Evolutionary conservation across 2,888 invertebrate species (phyloP).

Genomic region (Zaprionus bogoriensis): DNA sequence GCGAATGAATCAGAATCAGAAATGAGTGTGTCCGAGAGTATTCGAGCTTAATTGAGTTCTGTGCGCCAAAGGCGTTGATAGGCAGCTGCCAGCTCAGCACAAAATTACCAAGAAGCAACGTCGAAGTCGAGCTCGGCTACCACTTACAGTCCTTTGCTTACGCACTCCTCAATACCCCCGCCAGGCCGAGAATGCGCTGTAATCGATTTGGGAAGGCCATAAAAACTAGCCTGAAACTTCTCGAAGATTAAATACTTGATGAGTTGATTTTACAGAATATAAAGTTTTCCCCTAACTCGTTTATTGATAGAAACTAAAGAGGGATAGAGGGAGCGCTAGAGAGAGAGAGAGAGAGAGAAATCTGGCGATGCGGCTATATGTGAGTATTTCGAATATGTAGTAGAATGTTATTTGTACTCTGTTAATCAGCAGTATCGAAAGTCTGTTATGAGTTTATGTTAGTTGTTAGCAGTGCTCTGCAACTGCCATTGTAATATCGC

Average conservation of each 20-base stretch:
- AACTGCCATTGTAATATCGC: too few relatives aligned
- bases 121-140: neutral
- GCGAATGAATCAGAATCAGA: conserved; percentile 14
- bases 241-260: neutral
- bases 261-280: neutral
- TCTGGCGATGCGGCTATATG: too few relatives aligned
- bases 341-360: neutral
- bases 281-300: neutral
- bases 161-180: neutral
- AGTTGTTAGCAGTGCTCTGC: too few relatives aligned
- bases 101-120: conserved; percentile 24
- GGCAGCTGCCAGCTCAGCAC: conserved; percentile 44
- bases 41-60: conserved; percentile 66
- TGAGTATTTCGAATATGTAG: too few relatives aligned
- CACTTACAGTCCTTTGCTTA: too few relatives aligned
- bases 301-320: neutral
- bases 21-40: conserved; percentile 15
- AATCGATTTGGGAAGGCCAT: conserved; percentile 15
- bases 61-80: conserved; percentile 28
- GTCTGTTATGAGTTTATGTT: too few relatives aligned
- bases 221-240: neutral
- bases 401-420: too few relatives aligned
- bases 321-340: neutral
- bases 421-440: too few relatives aligned
- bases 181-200: neutral